phyloP scores from a whole-genome alignment of 2,888 invertebrate genomes.

The Allacma fusca region DNA sequence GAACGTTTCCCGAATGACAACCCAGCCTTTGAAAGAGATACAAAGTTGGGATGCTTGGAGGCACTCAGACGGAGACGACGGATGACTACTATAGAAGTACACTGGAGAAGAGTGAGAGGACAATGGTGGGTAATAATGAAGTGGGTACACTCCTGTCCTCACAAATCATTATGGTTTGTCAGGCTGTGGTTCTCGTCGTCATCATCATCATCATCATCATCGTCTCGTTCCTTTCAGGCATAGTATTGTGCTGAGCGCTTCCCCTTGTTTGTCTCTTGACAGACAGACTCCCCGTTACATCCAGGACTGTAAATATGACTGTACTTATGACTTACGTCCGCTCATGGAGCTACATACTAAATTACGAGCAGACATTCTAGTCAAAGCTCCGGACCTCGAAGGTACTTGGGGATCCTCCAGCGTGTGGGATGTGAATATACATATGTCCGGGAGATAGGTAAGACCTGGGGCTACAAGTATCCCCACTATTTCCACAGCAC shows the following conservation, averaged over 20 bases:
- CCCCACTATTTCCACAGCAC: neutral
- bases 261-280: conserved; percentile 35
- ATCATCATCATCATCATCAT: conserved; percentile 22
- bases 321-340: too few relatives aligned
- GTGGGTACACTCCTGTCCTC: conserved; percentile 40
- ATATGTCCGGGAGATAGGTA: neutral
- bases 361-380: too few relatives aligned
- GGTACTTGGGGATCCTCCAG: too few relatives aligned
- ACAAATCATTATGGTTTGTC: conserved; percentile 40
- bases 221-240: conserved; percentile 21
- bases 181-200: conserved; percentile 24
- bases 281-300: conserved; percentile 27
- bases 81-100: neutral
- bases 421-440: too few relatives aligned
- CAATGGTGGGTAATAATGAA: conserved; percentile 41
- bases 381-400: too few relatives aligned
- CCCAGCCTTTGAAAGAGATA: conserved; percentile 8
- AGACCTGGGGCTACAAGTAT: neutral
- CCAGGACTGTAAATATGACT: neutral
- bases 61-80: conserved; percentile 6
- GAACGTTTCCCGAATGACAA: neutral
- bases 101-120: conserved; percentile 11
- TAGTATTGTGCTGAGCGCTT: conserved; percentile 25
- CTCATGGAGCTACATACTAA: too few relatives aligned
- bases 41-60: neutral